Conservation (phyloP, 2,888 invertebrate species). For the Pseudanteris insignis region DNA sequence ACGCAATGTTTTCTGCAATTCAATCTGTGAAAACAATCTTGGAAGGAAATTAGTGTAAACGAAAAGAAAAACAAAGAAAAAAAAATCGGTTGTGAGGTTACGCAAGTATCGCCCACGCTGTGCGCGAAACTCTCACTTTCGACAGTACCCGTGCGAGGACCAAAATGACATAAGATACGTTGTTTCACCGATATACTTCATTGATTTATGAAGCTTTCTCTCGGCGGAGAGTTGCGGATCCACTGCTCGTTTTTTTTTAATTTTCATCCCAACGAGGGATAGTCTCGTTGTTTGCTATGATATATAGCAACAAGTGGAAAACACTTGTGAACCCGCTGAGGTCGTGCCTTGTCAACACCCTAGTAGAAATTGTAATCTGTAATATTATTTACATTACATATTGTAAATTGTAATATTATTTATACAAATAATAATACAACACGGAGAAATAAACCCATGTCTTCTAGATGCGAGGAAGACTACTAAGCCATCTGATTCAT, state of each 20-base stretch:
- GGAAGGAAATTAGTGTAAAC: constrained; percentile 13
- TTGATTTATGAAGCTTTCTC: constrained; percentile 50
- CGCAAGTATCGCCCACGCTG: constrained; percentile 43
- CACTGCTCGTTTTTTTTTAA: constrained; percentile 18
- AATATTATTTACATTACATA: no score
- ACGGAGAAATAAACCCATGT: no score
- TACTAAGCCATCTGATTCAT: no score
- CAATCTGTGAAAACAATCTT: constrained; percentile 11
- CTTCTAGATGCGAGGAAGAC: no score
- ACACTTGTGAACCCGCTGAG: no score
- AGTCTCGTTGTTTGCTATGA: constrained; percentile 39
- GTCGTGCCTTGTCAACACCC: no score
- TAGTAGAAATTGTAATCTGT: no score
- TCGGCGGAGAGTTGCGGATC: constrained; percentile 39
- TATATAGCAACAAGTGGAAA: constrained; percentile 29
- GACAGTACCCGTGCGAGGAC: constrained; percentile 42
- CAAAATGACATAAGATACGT: constrained; percentile 46
- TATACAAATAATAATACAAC: no score
- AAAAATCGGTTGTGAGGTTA: constrained; percentile 22
- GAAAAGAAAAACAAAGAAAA: no score
- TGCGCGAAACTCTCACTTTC: constrained; percentile 47
- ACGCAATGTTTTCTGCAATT: neutral
- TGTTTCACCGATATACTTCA: constrained; percentile 43
- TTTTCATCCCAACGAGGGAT: constrained; percentile 17
- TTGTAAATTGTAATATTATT: no score